phyloP scores from a whole-genome alignment of 2,888 invertebrate genomes.

The Drosophila mimica region DNA sequence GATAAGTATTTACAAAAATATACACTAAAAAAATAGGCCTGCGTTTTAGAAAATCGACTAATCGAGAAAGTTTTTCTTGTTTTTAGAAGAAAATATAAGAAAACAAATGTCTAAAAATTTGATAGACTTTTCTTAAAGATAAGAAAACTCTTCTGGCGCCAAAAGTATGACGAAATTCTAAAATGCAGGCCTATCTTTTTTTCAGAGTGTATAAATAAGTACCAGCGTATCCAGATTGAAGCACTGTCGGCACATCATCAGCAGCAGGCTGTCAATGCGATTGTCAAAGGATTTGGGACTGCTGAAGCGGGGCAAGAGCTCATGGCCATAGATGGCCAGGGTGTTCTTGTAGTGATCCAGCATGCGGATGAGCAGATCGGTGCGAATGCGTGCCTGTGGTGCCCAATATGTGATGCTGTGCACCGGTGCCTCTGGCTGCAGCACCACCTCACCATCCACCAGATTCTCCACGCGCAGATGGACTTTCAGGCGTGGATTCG shows the following conservation, averaged over 20 bases:
- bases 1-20: no score
- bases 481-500: slow-evolving; percentile 88
- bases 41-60: no score
- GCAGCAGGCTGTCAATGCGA: slow-evolving; percentile 89
- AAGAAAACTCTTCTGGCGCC: no score
- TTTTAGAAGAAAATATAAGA: no score
- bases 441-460: slow-evolving; percentile 87
- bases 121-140: no score
- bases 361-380: slow-evolving; percentile 86
- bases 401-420: slow-evolving; percentile 88
- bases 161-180: no score
- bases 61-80: no score
- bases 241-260: slow-evolving; percentile 89
- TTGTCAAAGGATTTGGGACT: slow-evolving; percentile 89
- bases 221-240: slow-evolving; percentile 89
- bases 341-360: slow-evolving; percentile 88
- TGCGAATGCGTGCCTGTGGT: slow-evolving; percentile 86
- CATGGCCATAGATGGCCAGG: slow-evolving; percentile 89
- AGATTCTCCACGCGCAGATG: slow-evolving; percentile 89
- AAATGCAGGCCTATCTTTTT: no score
- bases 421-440: slow-evolving; percentile 90
- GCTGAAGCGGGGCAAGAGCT: slow-evolving; percentile 88
- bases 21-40: no score
- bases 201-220: slow-evolving; percentile 51
- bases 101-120: no score